Percentiles rank a stretch among this genome's conserved stretches.
These are phyloP conservation scores for Tachysurus vachellii DNA, from an alignment of 2,113 vertebrate genomes.

Conservation along the genomic window DNA sequence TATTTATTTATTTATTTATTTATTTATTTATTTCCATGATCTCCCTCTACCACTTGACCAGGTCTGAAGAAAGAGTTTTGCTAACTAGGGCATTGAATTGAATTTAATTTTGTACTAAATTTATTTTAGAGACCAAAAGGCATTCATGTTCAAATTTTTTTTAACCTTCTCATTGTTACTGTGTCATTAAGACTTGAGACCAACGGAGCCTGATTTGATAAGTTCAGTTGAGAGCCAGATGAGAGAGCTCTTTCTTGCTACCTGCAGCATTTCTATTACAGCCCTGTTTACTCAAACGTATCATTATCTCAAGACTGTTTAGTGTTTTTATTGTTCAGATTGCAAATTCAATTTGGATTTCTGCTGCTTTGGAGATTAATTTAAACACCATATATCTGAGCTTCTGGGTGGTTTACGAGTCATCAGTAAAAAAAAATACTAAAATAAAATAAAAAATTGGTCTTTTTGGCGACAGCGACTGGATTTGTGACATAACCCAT, in stretches of 20 bases:
- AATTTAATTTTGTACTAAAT: background rate
- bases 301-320: background rate
- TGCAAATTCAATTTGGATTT: background rate
- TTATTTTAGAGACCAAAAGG: too few species aligned
- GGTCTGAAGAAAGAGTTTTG: background rate
- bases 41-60: background rate
- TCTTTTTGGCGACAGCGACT: background rate
- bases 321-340: background rate
- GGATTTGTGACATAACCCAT: background rate
- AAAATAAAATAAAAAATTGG: too few species aligned
- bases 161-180: too few species aligned
- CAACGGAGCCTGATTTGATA: background rate
- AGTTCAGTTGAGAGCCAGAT: background rate
- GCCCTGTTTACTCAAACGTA: background rate
- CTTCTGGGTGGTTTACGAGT: background rate
- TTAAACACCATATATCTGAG: background rate
- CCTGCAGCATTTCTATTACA: background rate
- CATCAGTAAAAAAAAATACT: too few species aligned
- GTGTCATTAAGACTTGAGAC: background rate
- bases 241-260: background rate
- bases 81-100: background rate
- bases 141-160: too few species aligned
- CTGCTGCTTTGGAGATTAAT: background rate
- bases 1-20: too few species aligned
- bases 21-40: slow-evolving; percentile 44